Evolutionary conservation across 2,888 invertebrate species (phyloP), one percentile per base, ranked within the genome.

Genomic region (Oscheius sp.): DNA sequence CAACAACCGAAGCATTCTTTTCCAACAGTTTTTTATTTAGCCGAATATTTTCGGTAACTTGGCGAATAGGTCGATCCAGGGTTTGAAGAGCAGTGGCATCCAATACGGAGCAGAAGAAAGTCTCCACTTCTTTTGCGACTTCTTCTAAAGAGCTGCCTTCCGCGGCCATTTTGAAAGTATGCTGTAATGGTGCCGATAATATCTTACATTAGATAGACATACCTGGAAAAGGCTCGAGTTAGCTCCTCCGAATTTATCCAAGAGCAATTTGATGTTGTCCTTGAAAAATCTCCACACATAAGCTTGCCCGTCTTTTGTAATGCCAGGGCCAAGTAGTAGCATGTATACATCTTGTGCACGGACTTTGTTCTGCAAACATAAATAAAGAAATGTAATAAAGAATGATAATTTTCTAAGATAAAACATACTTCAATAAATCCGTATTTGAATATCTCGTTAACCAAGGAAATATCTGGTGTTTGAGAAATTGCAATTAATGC

Each of bases 271-370:
- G 58, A 85, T 68, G 55, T 87, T 82, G 9, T 78, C 63, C 58
- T 83, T 81, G 85, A 85, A 85, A 77, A 78, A 87, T 43, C 74
- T 70, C 86, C 86, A 87, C 0, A 75, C 64, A 66, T 73, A 85
- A 23, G 84, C 82, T 53, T 84, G 82, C 29, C 85, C 84, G 53
- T 69, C 77, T 25, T 72, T 73, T 1, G 75, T 74, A 1, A 76
- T 53, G 23, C 78, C 76, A 18, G 79, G 73, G 45, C 80, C 78
- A 16, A 82, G 59, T 66, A 83, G 79, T 13, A 84, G 58, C 52
- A 78, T 73, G 43, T 76, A 53, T 35, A 83, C 75, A 72, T 87
- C 87, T 61, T 87, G 87, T 43, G 81, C 68, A 13, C 85, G 81
- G n/a, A 87, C 81, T 69, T 87, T 87, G 69, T 75, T 76, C 76